These are phyloP conservation scores for Cebuella pygmaea DNA, from an alignment of 2,797 vertebrate species.

Conservation along the genomic window DNA sequence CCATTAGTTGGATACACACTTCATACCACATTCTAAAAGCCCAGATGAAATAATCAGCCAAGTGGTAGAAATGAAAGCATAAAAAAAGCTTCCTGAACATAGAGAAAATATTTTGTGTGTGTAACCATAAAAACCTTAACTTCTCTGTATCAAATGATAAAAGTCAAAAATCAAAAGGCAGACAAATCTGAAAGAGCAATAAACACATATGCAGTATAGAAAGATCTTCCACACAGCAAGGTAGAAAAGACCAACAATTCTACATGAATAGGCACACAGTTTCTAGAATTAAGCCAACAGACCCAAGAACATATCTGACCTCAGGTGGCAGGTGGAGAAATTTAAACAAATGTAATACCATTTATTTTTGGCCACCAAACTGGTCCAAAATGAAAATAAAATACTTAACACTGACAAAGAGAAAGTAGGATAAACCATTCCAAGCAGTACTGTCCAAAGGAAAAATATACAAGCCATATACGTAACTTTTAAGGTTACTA, in stretches of 20 bases:
- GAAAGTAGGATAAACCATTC: not conserved
- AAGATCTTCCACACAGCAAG: not conserved
- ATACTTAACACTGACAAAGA: not conserved
- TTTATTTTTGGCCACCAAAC: not conserved
- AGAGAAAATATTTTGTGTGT: not conserved
- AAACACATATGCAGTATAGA: not conserved
- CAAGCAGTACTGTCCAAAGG: not conserved
- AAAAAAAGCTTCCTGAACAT: not conserved
- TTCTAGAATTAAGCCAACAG: not conserved
- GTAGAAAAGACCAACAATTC: not conserved
- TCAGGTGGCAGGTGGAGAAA: not conserved
- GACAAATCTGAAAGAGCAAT: not conserved
- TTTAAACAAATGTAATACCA: not conserved
- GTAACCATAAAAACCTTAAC: not conserved
- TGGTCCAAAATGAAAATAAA: not conserved
- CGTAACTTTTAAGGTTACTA: too few relatives aligned
- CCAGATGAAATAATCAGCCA: not conserved
- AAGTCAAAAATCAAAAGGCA: not conserved
- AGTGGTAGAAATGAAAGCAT: not conserved
- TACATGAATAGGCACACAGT: not conserved
- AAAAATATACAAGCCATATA: fast-evolving
- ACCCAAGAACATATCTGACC: not conserved
- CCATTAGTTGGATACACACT: not conserved
- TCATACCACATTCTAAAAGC: not conserved
- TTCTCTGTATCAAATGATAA: not conserved